These are phyloP conservation scores for Megalurothrips usitatus DNA, from an alignment of 2,888 invertebrate genomes.

Conservation along the genomic window DNA sequence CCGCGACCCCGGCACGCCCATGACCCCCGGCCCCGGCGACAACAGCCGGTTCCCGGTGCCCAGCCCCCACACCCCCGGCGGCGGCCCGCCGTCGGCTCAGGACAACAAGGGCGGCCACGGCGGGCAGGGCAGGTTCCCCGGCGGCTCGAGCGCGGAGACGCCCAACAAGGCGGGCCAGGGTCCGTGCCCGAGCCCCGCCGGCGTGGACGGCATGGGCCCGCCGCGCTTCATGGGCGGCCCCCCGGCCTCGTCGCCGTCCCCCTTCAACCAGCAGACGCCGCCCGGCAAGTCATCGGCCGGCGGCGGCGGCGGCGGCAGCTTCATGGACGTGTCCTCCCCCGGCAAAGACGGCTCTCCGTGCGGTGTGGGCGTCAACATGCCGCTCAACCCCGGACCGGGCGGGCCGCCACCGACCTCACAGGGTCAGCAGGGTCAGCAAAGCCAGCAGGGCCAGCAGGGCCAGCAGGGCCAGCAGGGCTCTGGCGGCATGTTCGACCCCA, in stretches of 20 bases:
- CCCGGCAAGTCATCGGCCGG: slow-evolving; percentile 8
- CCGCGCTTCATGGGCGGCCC: slow-evolving; percentile 34
- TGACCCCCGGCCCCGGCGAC: slow-evolving; percentile 45
- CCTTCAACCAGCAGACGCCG: slow-evolving; percentile 27
- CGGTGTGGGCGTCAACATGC: slow-evolving; percentile 43
- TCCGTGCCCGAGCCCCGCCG: slow-evolving; percentile 17
- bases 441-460: slow-evolving; percentile 43
- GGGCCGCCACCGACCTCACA: too few species aligned
- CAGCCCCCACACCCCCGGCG: slow-evolving; percentile 49
- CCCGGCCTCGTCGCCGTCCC: background rate
- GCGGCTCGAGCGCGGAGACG: background rate
- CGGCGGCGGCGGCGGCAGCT: background rate
- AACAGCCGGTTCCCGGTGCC: slow-evolving; percentile 50
- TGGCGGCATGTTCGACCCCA: slow-evolving; percentile 68
- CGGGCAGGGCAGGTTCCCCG: slow-evolving; percentile 7
- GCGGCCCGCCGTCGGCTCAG: slow-evolving; percentile 37
- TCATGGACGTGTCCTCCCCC: background rate
- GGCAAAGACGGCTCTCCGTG: slow-evolving; percentile 17
- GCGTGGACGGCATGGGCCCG: slow-evolving; percentile 37
- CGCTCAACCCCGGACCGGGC: slow-evolving; percentile 42
- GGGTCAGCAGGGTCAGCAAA: slow-evolving; percentile 40
- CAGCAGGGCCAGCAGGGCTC: slow-evolving; percentile 48
- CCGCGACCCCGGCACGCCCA: slow-evolving; percentile 51
- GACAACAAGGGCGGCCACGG: slow-evolving; percentile 31
- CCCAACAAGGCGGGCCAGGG: background rate